These are phyloP conservation scores for Atractosteus spatula DNA, from an alignment of 2,113 vertebrate species.

Conservation along the genomic window DNA sequence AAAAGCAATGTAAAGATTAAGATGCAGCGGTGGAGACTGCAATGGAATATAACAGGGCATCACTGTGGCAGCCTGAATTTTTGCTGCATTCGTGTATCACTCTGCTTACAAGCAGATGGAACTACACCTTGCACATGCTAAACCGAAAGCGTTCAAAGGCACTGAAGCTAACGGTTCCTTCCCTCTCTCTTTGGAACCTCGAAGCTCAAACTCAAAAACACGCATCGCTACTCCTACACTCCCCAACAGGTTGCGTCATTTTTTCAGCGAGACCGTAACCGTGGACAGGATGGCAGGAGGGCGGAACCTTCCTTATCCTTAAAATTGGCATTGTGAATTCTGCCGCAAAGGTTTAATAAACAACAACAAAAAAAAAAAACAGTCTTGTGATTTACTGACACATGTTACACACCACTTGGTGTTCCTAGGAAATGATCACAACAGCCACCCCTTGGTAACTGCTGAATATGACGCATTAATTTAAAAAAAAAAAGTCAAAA, in stretches of 20 bases:
- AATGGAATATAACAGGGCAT: too few relatives aligned
- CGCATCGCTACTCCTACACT: not conserved
- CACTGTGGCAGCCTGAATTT: too few relatives aligned
- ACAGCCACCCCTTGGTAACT: not conserved
- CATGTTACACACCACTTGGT: not conserved
- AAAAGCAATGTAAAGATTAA: too few relatives aligned
- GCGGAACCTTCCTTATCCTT: not conserved
- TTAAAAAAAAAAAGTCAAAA: not conserved
- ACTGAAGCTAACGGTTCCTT: too few relatives aligned
- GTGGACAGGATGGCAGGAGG: not conserved
- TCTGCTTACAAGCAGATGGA: too few relatives aligned
- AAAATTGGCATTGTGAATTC: not conserved
- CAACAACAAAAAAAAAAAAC: not conserved
- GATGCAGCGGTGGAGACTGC: too few relatives aligned
- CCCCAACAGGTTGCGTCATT: not conserved
- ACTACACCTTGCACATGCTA: too few relatives aligned
- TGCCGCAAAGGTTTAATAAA: not conserved
- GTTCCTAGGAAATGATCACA: not conserved
- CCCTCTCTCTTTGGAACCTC: too few relatives aligned
- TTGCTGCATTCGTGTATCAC: too few relatives aligned
- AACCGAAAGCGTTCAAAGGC: too few relatives aligned
- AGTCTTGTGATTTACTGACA: not conserved
- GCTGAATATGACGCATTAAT: not conserved
- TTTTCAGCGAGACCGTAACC: not conserved
- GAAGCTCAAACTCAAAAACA: too few relatives aligned